Evolutionary conservation across 2,113 vertebrate genomes (phyloP), one percentile per base, ranked within the genome.

Genomic region (Lamprotornis superbus): DNA sequence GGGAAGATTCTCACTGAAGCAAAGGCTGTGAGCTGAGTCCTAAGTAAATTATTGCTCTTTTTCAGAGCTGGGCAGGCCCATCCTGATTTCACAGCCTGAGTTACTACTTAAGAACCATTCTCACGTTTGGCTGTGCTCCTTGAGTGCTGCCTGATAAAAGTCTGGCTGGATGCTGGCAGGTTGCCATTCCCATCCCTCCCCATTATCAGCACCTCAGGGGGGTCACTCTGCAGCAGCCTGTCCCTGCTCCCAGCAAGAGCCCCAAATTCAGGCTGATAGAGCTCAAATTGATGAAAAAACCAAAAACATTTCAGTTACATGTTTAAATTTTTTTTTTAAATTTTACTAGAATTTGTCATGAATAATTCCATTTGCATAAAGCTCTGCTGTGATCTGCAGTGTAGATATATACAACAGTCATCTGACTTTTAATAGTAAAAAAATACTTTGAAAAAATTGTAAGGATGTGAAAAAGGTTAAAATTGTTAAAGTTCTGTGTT

Each of bases 181-280:
- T 97, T 99, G 75, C 98, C 98, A 19, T 98, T 98, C 82, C 98
- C 95, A 31, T 98, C 98, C 11, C 95, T 96, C 79, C 98, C 98
- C 93, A 88, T 97, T 86, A 98, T 97, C 78, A 97, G 96, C 90
- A 98, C 53, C 74, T 87, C 94, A 40, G 98, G 97, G 25, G 98
- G 97, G 59, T 98, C 98, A 46, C 95, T 97, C 37, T 97, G 98
- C 82, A 95, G 97, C 76, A 97, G 93, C 40, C 97, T 98, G 33
- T 98, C 97, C 24, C 96, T 97, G 76, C 97, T 98, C 93, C 98
- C 96, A 37, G 98, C 97, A 80, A 97, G 97, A 70, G 98, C 97
- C 63, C 86, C 79, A 94, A 98, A 97, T 59, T 97, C 95, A 56
- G 97, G 98, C 97, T 98, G 93, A 57, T 25, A 40, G 23, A 15